A percentile compares a stretch with the other conserved stretches of the same genome.
Evolutionary conservation across 2,797 vertebrate genomes (phyloP).

Genomic region (Acanthurus tractus): DNA sequence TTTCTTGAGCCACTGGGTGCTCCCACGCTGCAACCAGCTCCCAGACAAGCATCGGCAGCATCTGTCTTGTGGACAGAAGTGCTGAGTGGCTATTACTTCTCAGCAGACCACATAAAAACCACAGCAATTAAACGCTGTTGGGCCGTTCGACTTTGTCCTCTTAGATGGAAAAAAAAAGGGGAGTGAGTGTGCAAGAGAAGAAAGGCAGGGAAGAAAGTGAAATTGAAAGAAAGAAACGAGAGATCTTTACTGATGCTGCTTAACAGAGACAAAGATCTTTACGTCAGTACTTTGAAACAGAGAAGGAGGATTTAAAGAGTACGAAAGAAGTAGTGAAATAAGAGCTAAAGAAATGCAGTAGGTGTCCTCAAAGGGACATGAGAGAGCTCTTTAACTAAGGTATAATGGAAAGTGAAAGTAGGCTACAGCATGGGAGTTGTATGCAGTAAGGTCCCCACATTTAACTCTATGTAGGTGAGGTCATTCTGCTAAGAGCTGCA

Average conservation of each 20-base stretch:
- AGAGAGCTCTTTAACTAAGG: constrained; percentile 46
- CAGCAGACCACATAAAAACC: constrained; percentile 80
- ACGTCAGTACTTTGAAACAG: constrained; percentile 52
- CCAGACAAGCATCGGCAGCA: constrained; percentile 78
- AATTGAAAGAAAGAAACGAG: constrained; percentile 36
- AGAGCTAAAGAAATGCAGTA: constrained; percentile 55
- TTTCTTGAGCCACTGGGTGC: constrained; percentile 73
- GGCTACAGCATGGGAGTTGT: constrained; percentile 28
- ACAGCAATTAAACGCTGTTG: constrained; percentile 82
- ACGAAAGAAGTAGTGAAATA: constrained; percentile 60
- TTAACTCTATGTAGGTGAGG: constrained; percentile 48
- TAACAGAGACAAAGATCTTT: constrained; percentile 48
- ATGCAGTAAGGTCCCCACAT: constrained; percentile 31
- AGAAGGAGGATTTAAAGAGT: constrained; percentile 55
- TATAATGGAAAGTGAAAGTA: constrained; percentile 42
- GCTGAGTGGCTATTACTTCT: constrained; percentile 85
- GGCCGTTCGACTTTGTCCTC: constrained; percentile 77
- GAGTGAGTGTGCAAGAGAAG: constrained; percentile 41
- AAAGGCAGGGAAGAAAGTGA: constrained; percentile 39
- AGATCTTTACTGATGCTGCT: constrained; percentile 44
- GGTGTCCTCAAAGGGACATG: constrained; percentile 37
- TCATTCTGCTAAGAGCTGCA: constrained; percentile 47
- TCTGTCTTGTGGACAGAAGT: constrained; percentile 84
- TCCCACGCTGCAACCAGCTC: constrained; percentile 69
- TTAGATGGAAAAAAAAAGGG: constrained; percentile 48